Percentiles rank a stretch among this genome's conserved stretches.
Evolutionary conservation across 2,797 vertebrate genomes (phyloP).

Genomic region (Erpetoichthys calabaricus): DNA sequence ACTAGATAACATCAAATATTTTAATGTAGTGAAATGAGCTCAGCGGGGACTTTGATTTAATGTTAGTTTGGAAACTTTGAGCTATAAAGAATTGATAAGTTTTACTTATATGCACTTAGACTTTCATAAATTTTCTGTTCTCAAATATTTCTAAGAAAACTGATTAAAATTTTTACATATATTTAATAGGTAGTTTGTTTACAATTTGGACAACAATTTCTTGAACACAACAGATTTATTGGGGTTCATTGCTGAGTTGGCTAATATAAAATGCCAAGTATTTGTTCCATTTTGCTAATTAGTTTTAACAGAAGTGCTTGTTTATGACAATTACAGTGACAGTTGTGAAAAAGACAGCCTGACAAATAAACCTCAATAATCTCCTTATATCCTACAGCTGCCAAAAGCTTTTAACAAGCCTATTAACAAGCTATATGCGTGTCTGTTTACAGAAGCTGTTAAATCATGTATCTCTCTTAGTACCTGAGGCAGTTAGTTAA

Average conservation of each 20-base stretch:
- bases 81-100: no score
- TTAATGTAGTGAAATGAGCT: no score
- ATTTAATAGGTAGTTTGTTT: background rate
- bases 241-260: constrained; percentile 1
- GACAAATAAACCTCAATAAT: constrained; percentile 32
- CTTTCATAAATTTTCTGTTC: no score
- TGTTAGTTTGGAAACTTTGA: no score
- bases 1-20: no score
- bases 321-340: constrained; percentile 30
- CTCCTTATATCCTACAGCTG: constrained; percentile 30
- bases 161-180: background rate
- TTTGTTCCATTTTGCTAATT: constrained; percentile 33
- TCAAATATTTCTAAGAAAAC: background rate
- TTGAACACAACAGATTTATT: background rate
- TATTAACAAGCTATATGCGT: constrained; percentile 29
- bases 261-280: constrained; percentile 8
- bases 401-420: constrained; percentile 31
- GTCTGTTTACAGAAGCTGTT: constrained; percentile 30
- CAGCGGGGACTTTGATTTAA: no score
- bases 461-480: constrained; percentile 27
- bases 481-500: constrained; percentile 38
- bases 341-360: constrained; percentile 31
- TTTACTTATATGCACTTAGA: no score
- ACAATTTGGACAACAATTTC: background rate
- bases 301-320: constrained; percentile 21